These are phyloP conservation scores for Steinernema carpocapsae DNA, from an alignment of 2,888 invertebrate species.

Conservation along the genomic window DNA sequence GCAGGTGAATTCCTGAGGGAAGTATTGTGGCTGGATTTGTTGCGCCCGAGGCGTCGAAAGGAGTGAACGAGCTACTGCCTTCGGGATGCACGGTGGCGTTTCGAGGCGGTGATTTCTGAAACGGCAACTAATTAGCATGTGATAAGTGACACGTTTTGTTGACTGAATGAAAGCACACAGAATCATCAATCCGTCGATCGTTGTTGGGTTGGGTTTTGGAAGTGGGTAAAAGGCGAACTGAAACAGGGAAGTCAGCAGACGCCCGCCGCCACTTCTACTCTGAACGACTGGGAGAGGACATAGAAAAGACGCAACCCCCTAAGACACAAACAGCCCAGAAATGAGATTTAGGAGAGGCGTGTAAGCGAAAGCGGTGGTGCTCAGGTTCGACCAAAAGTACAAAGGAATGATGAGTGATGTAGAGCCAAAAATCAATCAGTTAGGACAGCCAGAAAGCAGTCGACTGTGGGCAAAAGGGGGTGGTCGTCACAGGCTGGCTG, in stretches of 20 bases:
- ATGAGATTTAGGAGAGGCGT: conserved; percentile 29
- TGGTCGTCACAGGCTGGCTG: neutral
- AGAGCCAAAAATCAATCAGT: conserved; percentile 34
- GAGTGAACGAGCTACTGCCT: conserved; percentile 20
- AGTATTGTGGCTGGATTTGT: conserved; percentile 15
- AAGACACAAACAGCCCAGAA: conserved; percentile 32
- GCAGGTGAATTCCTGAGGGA: conserved; percentile 22
- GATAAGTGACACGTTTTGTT: conserved; percentile 26
- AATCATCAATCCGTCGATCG: conserved; percentile 28
- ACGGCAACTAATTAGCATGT: conserved; percentile 29
- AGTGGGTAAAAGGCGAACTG: conserved; percentile 27
- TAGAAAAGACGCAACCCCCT: conserved; percentile 25
- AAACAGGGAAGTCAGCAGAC: conserved; percentile 35
- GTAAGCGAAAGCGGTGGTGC: neutral
- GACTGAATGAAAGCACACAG: conserved; percentile 25
- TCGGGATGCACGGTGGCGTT: conserved; percentile 14
- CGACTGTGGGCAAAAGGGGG: conserved; percentile 15
- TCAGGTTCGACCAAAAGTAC: conserved; percentile 4
- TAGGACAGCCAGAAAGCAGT: neutral
- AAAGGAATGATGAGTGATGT: conserved; percentile 26
- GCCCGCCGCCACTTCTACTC: conserved; percentile 31
- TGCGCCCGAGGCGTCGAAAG: conserved; percentile 20
- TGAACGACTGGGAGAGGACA: conserved; percentile 20
- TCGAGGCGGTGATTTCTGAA: conserved; percentile 27
- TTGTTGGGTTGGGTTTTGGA: conserved; percentile 33